Conservation (phyloP, 1,140 invertebrate species). For the Nephotettix cincticeps region DNA sequence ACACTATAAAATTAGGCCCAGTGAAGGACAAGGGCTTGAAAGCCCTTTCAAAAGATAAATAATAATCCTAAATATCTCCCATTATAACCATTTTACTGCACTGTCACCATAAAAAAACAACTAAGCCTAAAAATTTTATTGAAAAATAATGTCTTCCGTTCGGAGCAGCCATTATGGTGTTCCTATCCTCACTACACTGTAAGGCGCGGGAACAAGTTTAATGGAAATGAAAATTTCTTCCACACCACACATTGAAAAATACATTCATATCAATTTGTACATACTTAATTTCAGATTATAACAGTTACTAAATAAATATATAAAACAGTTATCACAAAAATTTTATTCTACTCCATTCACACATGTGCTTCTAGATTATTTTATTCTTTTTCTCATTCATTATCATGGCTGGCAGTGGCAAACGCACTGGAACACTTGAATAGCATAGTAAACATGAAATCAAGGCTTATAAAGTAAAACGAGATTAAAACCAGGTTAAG, state of each 20-base stretch:
- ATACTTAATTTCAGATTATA: neutral
- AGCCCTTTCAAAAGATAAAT: neutral
- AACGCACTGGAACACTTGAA: too few relatives aligned
- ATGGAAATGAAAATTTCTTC: neutral
- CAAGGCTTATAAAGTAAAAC: too few relatives aligned
- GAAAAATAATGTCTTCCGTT: conserved; percentile 10
- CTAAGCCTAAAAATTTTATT: neutral
- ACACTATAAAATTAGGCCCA: conserved; percentile 18
- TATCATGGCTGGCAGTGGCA: too few relatives aligned
- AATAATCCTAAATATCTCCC: neutral
- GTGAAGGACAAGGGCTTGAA: neutral
- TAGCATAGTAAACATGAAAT: too few relatives aligned
- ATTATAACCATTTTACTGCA: neutral
- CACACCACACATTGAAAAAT: neutral
- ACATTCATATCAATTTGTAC: neutral
- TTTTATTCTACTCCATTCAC: neutral
- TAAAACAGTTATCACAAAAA: neutral
- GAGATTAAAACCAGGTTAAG: too few relatives aligned
- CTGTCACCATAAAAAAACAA: conserved; percentile 16
- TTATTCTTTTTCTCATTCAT: conserved; percentile 12
- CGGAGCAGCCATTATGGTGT: conserved; percentile 9
- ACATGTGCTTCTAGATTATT: conserved; percentile 12
- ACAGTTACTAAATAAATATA: neutral
- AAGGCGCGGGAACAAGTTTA: conserved; percentile 1
- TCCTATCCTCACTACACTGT: neutral